Conservation (phyloP, 2,113 vertebrate genomes). For the Glaucomys volans region DNA sequence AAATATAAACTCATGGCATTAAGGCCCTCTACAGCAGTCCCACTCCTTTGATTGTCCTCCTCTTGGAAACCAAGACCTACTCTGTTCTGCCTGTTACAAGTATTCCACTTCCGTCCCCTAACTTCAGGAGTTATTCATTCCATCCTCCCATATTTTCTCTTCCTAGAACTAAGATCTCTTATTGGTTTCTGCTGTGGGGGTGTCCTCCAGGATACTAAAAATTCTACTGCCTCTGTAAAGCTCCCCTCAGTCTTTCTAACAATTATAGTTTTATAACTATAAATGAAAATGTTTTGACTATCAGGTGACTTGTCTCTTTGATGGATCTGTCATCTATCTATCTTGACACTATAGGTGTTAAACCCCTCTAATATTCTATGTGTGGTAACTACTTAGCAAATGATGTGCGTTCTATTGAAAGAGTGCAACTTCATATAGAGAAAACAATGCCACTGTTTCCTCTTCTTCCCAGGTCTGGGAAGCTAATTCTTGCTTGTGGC, state of each 20-base stretch:
- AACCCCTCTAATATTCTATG: neutral
- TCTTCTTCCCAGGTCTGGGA: neutral
- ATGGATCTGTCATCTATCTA: neutral
- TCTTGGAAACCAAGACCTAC: neutral
- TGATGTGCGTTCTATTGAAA: neutral
- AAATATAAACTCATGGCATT: neutral
- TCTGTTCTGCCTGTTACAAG: neutral
- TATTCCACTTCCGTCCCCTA: neutral
- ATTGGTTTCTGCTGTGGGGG: neutral
- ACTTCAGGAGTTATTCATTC: neutral
- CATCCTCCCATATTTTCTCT: neutral
- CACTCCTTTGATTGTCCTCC: neutral
- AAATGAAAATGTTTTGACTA: constrained; percentile 21
- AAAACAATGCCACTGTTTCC: neutral
- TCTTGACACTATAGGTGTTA: neutral
- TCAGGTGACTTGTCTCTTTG: neutral
- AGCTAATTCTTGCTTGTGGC: neutral
- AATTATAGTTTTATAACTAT: neutral
- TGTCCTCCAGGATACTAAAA: neutral
- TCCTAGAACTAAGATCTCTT: neutral
- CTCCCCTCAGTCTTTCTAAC: neutral
- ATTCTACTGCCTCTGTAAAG: neutral
- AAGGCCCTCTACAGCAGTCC: neutral
- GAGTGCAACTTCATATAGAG: neutral
- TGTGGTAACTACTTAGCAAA: neutral